phyloP scores from a whole-genome alignment of 2,113 vertebrate genomes.

The Malurus melanocephalus region DNA sequence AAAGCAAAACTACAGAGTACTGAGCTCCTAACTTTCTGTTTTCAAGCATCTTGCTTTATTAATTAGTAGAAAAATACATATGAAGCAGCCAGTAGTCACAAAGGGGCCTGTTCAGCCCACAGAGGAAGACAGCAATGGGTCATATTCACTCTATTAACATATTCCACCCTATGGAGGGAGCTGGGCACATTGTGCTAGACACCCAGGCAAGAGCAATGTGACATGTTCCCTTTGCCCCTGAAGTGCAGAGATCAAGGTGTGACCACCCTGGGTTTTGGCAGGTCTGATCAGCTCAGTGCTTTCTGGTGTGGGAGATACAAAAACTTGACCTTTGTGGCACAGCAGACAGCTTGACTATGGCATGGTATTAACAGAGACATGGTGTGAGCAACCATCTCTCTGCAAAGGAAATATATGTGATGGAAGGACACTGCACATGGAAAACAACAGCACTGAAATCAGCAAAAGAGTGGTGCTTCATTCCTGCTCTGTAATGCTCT shows the following conservation, averaged over 20 bases:
- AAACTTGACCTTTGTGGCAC: background rate
- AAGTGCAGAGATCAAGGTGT: background rate
- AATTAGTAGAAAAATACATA: background rate
- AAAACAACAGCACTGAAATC: background rate
- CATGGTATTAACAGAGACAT: background rate
- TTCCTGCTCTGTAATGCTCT: background rate
- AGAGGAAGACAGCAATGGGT: background rate
- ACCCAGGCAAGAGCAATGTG: background rate
- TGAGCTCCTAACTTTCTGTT: background rate
- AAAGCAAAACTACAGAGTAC: background rate
- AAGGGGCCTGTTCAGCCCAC: background rate
- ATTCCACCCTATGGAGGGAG: background rate
- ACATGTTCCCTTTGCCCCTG: too few relatives aligned
- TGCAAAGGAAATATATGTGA: background rate
- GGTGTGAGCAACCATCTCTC: background rate
- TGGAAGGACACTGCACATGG: background rate
- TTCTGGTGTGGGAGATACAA: background rate
- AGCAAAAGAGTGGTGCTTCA: background rate
- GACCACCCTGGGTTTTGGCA: background rate
- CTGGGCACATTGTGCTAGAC: background rate
- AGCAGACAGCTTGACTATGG: rapidly evolving
- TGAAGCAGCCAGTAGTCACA: background rate
- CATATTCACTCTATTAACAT: background rate
- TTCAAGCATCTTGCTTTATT: background rate
- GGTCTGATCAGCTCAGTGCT: background rate